phyloP scores from a whole-genome alignment of 2,797 vertebrate species.

The Hippopotamyrus pictus region DNA sequence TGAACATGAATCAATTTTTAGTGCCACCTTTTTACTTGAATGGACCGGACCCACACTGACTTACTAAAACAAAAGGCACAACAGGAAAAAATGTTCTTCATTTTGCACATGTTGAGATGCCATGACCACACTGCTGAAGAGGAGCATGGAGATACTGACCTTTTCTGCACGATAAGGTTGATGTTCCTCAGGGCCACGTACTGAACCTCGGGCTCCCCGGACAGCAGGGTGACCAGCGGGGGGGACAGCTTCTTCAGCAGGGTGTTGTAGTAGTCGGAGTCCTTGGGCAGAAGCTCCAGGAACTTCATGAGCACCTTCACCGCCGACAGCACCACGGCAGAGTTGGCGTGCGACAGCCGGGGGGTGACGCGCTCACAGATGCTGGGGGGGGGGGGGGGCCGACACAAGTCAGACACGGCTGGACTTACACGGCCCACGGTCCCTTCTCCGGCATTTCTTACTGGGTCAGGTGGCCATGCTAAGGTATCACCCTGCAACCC shows the following conservation, averaged over 20 bases:
- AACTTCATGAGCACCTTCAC: constrained; percentile 99
- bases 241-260: constrained; percentile 95
- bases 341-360: constrained; percentile 94
- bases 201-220: constrained; percentile 94
- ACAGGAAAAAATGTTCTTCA: background rate
- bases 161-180: constrained; percentile 97
- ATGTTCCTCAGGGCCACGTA: constrained; percentile 98
- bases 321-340: constrained; percentile 91
- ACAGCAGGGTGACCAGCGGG: constrained; percentile 89
- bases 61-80: background rate
- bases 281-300: constrained; percentile 90
- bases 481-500: background rate
- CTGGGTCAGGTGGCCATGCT: background rate
- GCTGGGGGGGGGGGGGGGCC: constrained; percentile 49
- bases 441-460: background rate
- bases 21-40: background rate
- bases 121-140: background rate
- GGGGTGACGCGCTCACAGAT: constrained; percentile 97
- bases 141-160: constrained; percentile 53
- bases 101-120: background rate
- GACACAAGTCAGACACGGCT: background rate
- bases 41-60: background rate
- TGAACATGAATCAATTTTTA: background rate
- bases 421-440: background rate
- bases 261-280: constrained; percentile 95